Conservation (phyloP, 2,797 vertebrate species). For the Knipowitschia caucasica region DNA sequence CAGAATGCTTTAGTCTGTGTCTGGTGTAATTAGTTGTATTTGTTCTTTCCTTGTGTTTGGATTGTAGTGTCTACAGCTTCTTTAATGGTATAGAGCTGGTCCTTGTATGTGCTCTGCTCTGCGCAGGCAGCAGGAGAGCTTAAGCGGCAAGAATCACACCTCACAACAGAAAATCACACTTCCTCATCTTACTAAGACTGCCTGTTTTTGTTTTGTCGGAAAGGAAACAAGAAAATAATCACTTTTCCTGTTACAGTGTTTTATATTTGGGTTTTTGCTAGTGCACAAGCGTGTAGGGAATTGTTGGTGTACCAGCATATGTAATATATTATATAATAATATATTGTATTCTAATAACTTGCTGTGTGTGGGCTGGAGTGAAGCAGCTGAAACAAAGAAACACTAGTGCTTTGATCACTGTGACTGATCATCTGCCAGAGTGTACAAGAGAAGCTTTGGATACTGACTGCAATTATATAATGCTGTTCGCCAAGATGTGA, state of each 20-base stretch:
- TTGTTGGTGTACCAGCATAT: conserved; percentile 61
- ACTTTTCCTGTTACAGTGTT: conserved; percentile 35
- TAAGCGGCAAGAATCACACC: conserved; percentile 53
- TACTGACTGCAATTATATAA: conserved; percentile 57
- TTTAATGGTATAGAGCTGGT: conserved; percentile 34
- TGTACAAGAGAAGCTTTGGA: conserved; percentile 56
- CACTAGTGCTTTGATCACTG: conserved; percentile 63
- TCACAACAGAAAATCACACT: conserved; percentile 59
- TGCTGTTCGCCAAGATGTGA: conserved; percentile 52
- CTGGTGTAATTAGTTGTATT: conserved; percentile 32
- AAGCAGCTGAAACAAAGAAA: conserved; percentile 66
- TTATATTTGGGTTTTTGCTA: conserved; percentile 45
- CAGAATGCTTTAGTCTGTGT: conserved; percentile 21
- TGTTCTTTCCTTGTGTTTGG: conserved; percentile 24
- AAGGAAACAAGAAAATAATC: conserved; percentile 44
- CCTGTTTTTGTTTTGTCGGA: conserved; percentile 53
- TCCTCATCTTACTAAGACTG: conserved; percentile 52
- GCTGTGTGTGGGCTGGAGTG: conserved; percentile 67
- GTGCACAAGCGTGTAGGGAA: conserved; percentile 47
- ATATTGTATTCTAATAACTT: conserved; percentile 69
- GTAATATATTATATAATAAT: conserved; percentile 71
- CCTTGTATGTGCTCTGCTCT: conserved; percentile 25
- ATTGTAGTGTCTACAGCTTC: conserved; percentile 32
- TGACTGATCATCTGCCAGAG: conserved; percentile 66
- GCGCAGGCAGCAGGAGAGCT: conserved; percentile 35